Conservation (phyloP, 2,797 vertebrate species). For the Buceros bicornis region DNA sequence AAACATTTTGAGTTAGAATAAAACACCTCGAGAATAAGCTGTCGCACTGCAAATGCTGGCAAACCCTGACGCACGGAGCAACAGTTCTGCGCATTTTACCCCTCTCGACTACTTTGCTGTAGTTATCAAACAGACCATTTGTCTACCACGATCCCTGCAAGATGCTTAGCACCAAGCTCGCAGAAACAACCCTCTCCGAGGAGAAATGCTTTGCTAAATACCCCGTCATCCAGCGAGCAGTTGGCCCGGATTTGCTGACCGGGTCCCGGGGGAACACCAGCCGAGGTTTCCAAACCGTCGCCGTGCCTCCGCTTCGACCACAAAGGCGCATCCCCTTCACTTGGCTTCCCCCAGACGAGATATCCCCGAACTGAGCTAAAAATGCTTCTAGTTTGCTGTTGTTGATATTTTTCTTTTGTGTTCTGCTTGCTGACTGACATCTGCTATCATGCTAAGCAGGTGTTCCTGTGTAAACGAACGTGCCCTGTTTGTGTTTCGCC, state of each 20-base stretch:
- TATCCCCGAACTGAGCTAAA: conserved; percentile 51
- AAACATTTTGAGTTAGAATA: not conserved
- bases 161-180: not conserved
- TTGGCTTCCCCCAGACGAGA: conserved; percentile 57
- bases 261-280: not conserved
- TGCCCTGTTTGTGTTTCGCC: conserved; percentile 96
- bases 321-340: conserved; percentile 6
- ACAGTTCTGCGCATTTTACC: not conserved
- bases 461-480: conserved; percentile 98
- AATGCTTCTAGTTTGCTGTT: conserved; percentile 79
- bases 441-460: conserved; percentile 99
- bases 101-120: not conserved
- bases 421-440: conserved; percentile 97
- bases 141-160: not conserved
- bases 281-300: not conserved
- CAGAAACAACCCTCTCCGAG: not conserved
- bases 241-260: not conserved
- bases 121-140: not conserved
- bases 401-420: conserved; percentile 87
- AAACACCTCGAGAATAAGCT: not conserved
- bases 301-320: not conserved
- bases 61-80: not conserved
- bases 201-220: conserved; percentile 24
- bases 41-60: not conserved
- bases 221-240: not conserved